Evolutionary conservation across 1,140 invertebrate species (phyloP).

Genomic region (Stegodyphus mimosarum): DNA sequence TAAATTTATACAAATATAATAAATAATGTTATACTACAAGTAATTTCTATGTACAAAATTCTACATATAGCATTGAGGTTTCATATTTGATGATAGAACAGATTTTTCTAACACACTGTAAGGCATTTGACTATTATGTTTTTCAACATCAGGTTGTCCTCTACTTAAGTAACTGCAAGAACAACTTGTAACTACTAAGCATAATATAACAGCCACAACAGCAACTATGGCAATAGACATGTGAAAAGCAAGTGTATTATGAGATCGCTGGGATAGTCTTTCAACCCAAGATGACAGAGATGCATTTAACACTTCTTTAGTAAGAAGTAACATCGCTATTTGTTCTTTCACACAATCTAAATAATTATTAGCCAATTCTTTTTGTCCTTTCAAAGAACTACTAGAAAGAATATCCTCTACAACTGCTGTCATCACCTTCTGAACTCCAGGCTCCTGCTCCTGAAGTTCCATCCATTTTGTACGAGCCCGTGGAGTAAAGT

Average conservation of each 20-base stretch:
- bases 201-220: constrained; percentile 57
- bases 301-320: constrained; percentile 60
- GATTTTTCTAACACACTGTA: constrained; percentile 40
- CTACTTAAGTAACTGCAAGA: constrained; percentile 52
- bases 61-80: constrained; percentile 61
- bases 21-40: constrained; percentile 49
- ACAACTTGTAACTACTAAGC: constrained; percentile 58
- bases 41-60: constrained; percentile 6
- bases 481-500: constrained; percentile 52
- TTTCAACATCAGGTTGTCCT: constrained; percentile 47
- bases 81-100: constrained; percentile 48
- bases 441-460: constrained; percentile 57
- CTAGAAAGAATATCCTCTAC: constrained; percentile 55
- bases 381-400: constrained; percentile 38
- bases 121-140: constrained; percentile 47
- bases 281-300: constrained; percentile 54
- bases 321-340: constrained; percentile 55
- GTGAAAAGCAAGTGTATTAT: constrained; percentile 61
- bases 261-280: constrained; percentile 44
- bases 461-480: constrained; percentile 57
- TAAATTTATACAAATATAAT: constrained; percentile 44
- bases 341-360: constrained; percentile 60
- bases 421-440: constrained; percentile 40
- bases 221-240: constrained; percentile 60
- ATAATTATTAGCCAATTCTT: constrained; percentile 45